A percentile compares a stretch with the other conserved stretches of the same genome.
Evolutionary conservation across 53 echinoderm and acorn worm species (phyloP).

Genomic region (Arbacia lixula): DNA sequence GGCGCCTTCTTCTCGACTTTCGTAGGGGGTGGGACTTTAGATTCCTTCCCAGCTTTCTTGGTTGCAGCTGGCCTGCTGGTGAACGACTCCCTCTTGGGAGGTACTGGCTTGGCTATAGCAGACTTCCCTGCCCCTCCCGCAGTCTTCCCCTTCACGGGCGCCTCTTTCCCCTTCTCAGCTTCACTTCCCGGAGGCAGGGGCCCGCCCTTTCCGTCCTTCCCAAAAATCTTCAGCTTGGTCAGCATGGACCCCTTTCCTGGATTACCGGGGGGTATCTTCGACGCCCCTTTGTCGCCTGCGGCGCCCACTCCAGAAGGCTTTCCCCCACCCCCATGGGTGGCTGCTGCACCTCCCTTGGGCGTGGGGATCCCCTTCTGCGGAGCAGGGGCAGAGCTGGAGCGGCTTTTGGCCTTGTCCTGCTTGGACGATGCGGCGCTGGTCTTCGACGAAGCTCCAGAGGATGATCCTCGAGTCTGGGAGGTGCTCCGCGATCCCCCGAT

Average conservation of each 20-base stretch:
- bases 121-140: constrained; percentile 25
- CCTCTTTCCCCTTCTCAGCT: constrained; percentile 44
- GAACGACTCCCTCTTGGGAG: constrained; percentile 34
- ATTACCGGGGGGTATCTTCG: constrained; percentile 68
- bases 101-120: constrained; percentile 29
- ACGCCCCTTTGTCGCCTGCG: constrained; percentile 59
- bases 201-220: constrained; percentile 52
- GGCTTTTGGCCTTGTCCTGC: constrained; percentile 18
- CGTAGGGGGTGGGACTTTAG: neutral
- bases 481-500: constrained; percentile 16
- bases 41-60: constrained; percentile 17
- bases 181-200: constrained; percentile 56
- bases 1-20: constrained; percentile 29
- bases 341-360: constrained; percentile 23
- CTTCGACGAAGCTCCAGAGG: constrained; percentile 2
- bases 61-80: constrained; percentile 25
- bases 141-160: constrained; percentile 20
- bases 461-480: constrained; percentile 56
- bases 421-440: neutral
- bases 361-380: constrained; percentile 54
- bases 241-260: constrained; percentile 92
- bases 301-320: constrained; percentile 24
- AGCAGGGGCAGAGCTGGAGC: constrained; percentile 49
- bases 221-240: constrained; percentile 83
- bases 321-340: neutral